A percentile compares a stretch with the other conserved stretches of the same genome.
Conservation (phyloP, 2,113 vertebrate species). For the Archilochus colubris region DNA sequence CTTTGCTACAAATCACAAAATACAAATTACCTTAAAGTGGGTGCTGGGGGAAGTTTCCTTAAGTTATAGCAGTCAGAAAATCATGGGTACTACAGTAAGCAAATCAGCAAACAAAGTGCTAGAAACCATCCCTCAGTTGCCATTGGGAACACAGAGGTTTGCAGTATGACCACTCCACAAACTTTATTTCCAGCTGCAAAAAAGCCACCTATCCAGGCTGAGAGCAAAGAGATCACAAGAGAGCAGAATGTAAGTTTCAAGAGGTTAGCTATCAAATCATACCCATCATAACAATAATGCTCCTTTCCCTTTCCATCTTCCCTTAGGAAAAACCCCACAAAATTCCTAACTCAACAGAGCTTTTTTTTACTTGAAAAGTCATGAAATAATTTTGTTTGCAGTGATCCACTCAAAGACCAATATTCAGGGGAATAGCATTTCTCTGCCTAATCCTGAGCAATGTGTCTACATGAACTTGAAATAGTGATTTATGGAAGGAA, state of each 20-base stretch:
- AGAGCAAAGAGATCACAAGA: not conserved
- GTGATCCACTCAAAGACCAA: not conserved
- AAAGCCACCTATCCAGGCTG: not conserved
- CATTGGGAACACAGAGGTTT: not conserved
- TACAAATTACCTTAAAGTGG: not conserved
- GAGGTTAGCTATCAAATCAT: not conserved
- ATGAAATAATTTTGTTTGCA: not conserved
- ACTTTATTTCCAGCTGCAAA: not conserved
- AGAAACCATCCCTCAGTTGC: not conserved
- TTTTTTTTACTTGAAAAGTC: not conserved
- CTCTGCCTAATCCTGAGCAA: not conserved
- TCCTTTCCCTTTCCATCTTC: not conserved
- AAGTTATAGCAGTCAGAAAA: not conserved
- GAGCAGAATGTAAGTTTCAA: not conserved
- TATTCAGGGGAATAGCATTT: not conserved
- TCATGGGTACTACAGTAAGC: not conserved
- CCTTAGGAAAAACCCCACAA: not conserved
- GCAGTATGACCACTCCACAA: not conserved
- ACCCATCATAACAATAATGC: not conserved
- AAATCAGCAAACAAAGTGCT: not conserved
- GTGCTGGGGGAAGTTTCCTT: not conserved
- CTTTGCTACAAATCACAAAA: not conserved
- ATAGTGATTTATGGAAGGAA: not conserved
- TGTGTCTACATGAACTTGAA: not conserved
- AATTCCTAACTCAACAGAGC: not conserved